phyloP scores from a whole-genome alignment of 2,113 vertebrate species.

The Circaetus gallicus region DNA sequence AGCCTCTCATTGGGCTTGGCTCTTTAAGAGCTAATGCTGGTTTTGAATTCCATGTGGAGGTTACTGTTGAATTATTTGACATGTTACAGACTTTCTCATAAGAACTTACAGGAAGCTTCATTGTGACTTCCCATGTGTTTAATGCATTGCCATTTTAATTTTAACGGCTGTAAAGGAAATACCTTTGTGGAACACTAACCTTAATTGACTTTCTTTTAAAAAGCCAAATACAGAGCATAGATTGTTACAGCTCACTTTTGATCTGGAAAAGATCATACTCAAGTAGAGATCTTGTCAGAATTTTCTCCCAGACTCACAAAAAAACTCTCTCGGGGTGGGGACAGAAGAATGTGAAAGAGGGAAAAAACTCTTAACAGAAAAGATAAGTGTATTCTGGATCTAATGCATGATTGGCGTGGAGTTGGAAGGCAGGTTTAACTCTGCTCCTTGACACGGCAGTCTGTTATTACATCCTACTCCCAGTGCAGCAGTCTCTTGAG shows the following conservation, averaged over 20 bases:
- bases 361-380: background rate
- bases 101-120: slow-evolving; percentile 27
- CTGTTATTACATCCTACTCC: background rate
- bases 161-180: slow-evolving; percentile 38
- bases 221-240: background rate
- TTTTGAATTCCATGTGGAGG: background rate
- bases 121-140: slow-evolving; percentile 8
- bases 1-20: background rate
- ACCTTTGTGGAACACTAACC: slow-evolving; percentile 25
- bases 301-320: background rate
- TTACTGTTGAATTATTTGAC: background rate
- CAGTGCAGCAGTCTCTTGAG: background rate
- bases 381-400: background rate
- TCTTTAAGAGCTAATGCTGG: background rate
- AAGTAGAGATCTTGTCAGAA: background rate
- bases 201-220: slow-evolving; percentile 15
- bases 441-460: background rate
- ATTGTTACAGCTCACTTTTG: background rate
- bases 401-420: background rate
- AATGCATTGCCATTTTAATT: slow-evolving; percentile 27
- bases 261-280: background rate
- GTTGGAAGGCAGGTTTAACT: background rate
- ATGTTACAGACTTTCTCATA: slow-evolving; percentile 5
- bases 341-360: background rate
- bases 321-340: background rate